Evolutionary conservation across 2,797 vertebrate genomes (phyloP).

Genomic region (Notolepis coatsorum): DNA sequence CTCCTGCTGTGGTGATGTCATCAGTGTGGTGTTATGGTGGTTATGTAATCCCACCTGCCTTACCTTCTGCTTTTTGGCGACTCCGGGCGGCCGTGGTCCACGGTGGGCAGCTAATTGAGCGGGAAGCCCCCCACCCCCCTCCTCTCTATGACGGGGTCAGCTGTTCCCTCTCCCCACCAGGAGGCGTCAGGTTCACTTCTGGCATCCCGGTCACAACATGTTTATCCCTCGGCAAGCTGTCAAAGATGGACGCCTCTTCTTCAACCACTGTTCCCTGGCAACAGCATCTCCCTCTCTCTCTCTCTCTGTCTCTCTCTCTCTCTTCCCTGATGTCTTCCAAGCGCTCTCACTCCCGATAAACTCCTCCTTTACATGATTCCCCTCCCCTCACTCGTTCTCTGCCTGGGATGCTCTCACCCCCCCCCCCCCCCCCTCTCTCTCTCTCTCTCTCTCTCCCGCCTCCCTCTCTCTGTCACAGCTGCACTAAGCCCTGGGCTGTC

Average conservation of each 20-base stretch:
- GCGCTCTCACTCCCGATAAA: slow-evolving; percentile 51
- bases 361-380: slow-evolving; percentile 62
- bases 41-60: slow-evolving; percentile 74
- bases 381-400: slow-evolving; percentile 38
- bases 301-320: slow-evolving; percentile 16
- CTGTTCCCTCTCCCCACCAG: slow-evolving; percentile 18
- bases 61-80: slow-evolving; percentile 47
- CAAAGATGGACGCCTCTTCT: slow-evolving; percentile 57
- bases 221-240: slow-evolving; percentile 30
- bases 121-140: neutral
- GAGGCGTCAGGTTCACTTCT: slow-evolving; percentile 30
- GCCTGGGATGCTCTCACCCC: slow-evolving; percentile 23
- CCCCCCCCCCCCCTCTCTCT: neutral
- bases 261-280: slow-evolving; percentile 79
- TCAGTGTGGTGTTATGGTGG: slow-evolving; percentile 46
- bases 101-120: neutral
- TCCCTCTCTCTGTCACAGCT: slow-evolving; percentile 48
- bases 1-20: slow-evolving; percentile 77
- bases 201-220: slow-evolving; percentile 11
- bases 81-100: neutral
- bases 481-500: slow-evolving; percentile 63
- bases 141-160: slow-evolving; percentile 24
- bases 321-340: slow-evolving; percentile 39
- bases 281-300: slow-evolving; percentile 73
- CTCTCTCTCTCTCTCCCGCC: slow-evolving; percentile 1